Conservation (phyloP, 30 jellyfish, hydroid and myxozoan genomes). For the Rhopilema esculentum region DNA sequence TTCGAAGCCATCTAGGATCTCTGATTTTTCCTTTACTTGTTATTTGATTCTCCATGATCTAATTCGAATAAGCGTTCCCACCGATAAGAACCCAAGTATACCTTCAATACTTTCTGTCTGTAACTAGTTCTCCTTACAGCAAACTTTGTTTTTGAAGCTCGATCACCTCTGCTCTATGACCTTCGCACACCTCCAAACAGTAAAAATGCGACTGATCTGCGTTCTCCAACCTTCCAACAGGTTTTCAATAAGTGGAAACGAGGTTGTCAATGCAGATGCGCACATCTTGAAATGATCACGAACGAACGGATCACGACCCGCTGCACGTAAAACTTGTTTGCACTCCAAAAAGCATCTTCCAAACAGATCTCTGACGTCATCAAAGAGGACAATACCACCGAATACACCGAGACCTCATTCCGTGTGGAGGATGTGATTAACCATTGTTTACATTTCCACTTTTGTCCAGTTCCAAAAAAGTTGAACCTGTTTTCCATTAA, state of each 20-base stretch:
- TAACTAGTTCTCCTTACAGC: not conserved
- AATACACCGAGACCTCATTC: not conserved
- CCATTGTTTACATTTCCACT: not conserved
- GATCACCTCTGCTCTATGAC: conserved; percentile 50
- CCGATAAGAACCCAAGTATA: not conserved
- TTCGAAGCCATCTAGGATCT: conserved; percentile 74
- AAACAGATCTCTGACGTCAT: not conserved
- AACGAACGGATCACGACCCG: no score
- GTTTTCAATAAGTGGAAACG: not conserved
- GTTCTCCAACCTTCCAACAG: not conserved
- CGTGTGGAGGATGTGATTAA: not conserved
- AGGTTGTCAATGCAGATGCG: not conserved
- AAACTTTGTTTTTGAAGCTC: not conserved
- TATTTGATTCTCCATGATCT: conserved; percentile 8
- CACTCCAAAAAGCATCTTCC: not conserved
- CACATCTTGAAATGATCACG: not conserved
- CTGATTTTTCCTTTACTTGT: conserved; percentile 57
- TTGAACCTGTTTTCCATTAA: not conserved
- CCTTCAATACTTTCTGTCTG: not conserved
- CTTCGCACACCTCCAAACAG: not conserved
- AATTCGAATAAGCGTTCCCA: not conserved
- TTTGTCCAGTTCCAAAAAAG: not conserved
- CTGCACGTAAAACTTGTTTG: not conserved
- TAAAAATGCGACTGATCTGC: not conserved
- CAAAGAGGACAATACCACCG: not conserved